Evolutionary conservation across 2,888 invertebrate genomes (phyloP).

Genomic region (Hetaerina titia): DNA sequence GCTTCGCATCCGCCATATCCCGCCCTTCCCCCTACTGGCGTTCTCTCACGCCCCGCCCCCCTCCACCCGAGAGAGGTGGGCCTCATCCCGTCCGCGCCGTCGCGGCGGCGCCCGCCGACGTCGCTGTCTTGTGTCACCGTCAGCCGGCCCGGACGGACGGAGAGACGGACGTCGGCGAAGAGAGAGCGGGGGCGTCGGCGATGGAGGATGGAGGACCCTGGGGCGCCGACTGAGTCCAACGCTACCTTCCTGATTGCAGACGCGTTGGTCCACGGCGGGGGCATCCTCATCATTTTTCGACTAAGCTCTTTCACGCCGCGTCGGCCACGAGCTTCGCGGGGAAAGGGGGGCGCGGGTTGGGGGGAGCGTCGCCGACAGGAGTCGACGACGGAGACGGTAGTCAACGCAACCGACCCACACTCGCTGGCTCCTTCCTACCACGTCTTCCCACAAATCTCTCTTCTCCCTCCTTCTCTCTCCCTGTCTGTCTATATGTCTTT

Average conservation of each 20-base stretch:
- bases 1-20: constrained; percentile 2
- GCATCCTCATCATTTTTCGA: neutral
- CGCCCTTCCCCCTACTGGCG: constrained; percentile 14
- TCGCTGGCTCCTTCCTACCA: constrained; percentile 8
- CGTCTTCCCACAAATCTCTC: neutral
- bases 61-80: neutral
- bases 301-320: neutral
- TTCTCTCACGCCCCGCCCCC: constrained; percentile 5
- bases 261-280: too few species aligned
- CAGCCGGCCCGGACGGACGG: constrained; percentile 55
- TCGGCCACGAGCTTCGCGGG: neutral
- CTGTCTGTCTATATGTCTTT: neutral
- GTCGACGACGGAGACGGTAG: constrained; percentile 74
- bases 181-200: constrained; percentile 70
- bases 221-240: neutral
- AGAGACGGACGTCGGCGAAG: constrained; percentile 24
- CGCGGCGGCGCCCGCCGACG: constrained; percentile 65
- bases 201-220: constrained; percentile 72
- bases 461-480: constrained; percentile 39
- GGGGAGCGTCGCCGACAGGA: constrained; percentile 74
- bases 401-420: constrained; percentile 69
- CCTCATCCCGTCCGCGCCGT: constrained; percentile 49
- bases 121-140: constrained; percentile 64
- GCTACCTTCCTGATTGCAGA: neutral
- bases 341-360: constrained; percentile 70